Percentiles rank a stretch among this genome's conserved stretches.
Conservation (phyloP, 1,140 invertebrate species). For the Episyrphus balteatus region DNA sequence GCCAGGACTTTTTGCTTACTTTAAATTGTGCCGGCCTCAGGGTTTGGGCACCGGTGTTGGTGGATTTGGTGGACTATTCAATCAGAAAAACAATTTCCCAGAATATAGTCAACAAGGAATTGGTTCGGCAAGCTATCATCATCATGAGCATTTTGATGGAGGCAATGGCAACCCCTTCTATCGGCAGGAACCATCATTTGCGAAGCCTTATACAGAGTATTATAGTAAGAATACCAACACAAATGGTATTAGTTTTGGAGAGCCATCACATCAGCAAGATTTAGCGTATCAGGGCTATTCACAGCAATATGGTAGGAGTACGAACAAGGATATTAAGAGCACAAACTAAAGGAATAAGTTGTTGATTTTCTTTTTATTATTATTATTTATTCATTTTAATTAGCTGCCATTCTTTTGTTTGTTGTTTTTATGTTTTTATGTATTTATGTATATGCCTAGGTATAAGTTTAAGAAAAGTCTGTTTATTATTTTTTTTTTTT, state of each 20-base stretch:
- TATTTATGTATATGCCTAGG: too few relatives aligned
- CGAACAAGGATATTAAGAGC: slow-evolving; percentile 28
- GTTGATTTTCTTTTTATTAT: neutral
- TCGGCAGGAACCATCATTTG: slow-evolving; percentile 33
- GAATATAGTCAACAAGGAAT: slow-evolving; percentile 52
- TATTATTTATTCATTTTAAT: neutral
- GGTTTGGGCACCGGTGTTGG: slow-evolving; percentile 20
- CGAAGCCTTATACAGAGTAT: slow-evolving; percentile 34
- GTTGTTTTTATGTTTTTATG: too few relatives aligned
- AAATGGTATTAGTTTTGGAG: slow-evolving; percentile 49
- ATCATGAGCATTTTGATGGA: slow-evolving; percentile 36
- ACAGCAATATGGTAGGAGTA: slow-evolving; percentile 36
- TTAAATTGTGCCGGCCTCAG: slow-evolving; percentile 58
- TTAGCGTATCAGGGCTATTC: slow-evolving; percentile 59
- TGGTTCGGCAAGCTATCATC: slow-evolving; percentile 43
- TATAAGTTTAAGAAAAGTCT: too few relatives aligned
- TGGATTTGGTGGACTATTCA: slow-evolving; percentile 26
- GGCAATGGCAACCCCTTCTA: slow-evolving; percentile 17
- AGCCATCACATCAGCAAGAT: slow-evolving; percentile 44
- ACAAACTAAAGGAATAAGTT: slow-evolving; percentile 18
- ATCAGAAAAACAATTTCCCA: slow-evolving; percentile 38
- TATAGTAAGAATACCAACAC: slow-evolving; percentile 37
- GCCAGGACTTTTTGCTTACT: slow-evolving; percentile 66
- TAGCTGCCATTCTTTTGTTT: neutral
- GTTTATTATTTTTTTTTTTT: too few relatives aligned